Percentiles rank a stretch among this genome's conserved stretches.
These are phyloP conservation scores for Gordius sp. DNA, from an alignment of 2,888 invertebrate genomes.

Conservation along the genomic window DNA sequence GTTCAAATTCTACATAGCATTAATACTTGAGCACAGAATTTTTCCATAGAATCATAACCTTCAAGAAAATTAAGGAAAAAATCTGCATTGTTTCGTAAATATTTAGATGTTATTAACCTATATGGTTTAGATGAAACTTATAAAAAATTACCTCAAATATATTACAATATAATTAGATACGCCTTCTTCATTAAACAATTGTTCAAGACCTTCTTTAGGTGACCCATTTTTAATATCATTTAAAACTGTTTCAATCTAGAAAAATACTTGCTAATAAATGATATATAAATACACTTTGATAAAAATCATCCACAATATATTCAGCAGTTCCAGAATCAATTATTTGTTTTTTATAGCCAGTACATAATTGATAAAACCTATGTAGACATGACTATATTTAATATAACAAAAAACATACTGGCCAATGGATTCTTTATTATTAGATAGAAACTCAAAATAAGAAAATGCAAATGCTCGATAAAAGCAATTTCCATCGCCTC, in stretches of 20 bases:
- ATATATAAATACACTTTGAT: not conserved
- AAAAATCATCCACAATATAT: not conserved
- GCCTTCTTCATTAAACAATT: not conserved
- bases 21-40: not conserved
- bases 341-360: not conserved
- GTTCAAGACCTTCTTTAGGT: not conserved
- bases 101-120: not conserved
- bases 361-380: not conserved
- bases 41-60: not conserved
- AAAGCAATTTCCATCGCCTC: slow-evolving; percentile 9
- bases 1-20: not conserved
- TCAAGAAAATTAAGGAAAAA: not conserved
- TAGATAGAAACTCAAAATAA: not conserved
- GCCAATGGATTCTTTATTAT: not conserved
- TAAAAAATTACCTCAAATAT: not conserved
- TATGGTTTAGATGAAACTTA: not conserved
- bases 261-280: not conserved
- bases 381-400: too few relatives aligned
- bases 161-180: not conserved
- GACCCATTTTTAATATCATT: slow-evolving; percentile 20
- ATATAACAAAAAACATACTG: not conserved
- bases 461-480: slow-evolving; percentile 1
- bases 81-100: not conserved
- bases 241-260: not conserved
- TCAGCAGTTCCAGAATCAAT: not conserved